These are phyloP conservation scores for Philereme transversata DNA, from an alignment of 2,888 invertebrate genomes.

Conservation along the genomic window DNA sequence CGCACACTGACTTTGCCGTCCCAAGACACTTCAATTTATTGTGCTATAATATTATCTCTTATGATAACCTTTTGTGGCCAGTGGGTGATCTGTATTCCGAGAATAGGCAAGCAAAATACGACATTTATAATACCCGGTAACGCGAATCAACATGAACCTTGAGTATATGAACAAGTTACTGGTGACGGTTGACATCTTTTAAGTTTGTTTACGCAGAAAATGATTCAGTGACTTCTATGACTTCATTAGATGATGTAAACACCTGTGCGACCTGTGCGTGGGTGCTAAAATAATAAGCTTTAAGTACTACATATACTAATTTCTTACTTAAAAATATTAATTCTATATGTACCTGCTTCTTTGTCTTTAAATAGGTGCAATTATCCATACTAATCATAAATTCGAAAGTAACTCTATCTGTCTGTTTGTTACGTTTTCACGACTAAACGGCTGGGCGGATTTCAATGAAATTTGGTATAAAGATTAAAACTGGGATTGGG, in stretches of 20 bases:
- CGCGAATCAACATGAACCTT: constrained; percentile 46
- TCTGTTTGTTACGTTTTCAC: no score
- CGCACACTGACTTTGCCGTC: constrained; percentile 63
- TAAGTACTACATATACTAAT: neutral
- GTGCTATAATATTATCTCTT: constrained; percentile 64
- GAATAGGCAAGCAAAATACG: constrained; percentile 67
- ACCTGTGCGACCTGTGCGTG: constrained; percentile 13
- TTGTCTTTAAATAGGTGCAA: no score
- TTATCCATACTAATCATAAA: no score
- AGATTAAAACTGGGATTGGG: no score
- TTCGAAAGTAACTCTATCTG: no score
- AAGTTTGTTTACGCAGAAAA: constrained; percentile 42
- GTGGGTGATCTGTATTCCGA: constrained; percentile 70
- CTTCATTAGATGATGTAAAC: constrained; percentile 47
- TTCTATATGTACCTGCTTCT: no score
- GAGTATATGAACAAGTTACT: constrained; percentile 55
- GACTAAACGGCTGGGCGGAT: no score
- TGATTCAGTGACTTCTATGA: constrained; percentile 56
- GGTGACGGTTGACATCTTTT: constrained; percentile 50
- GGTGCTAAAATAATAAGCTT: constrained; percentile 24
- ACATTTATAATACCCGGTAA: constrained; percentile 41
- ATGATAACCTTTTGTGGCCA: constrained; percentile 69
- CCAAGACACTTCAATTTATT: constrained; percentile 67
- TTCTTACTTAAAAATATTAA: no score
- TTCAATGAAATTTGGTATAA: no score